Base-by-base conservation (phyloP, 2,888 invertebrate species). In the Allacma fusca region DNA sequence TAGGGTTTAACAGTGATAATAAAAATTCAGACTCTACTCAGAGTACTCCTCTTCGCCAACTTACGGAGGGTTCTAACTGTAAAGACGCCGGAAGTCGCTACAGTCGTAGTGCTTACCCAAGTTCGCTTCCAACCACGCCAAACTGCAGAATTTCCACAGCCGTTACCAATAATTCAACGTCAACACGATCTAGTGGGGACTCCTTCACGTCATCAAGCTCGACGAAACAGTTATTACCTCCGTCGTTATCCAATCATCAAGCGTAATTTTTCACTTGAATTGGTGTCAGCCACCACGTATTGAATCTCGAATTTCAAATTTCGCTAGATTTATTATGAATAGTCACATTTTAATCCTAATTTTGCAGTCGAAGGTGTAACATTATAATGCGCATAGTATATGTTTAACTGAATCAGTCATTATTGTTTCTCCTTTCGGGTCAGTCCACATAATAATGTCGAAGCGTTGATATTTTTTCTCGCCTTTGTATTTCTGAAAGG, bases 191-290 rank as follows among this genome's bases (percentile, higher is more conserved):
- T 80, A 93, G 93, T 78, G 93, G 92, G 77, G 94, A 94, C 86
- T 93, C 93, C 85, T 94, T 93, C 87, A 92, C 93, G 84, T 93
- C 93, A 9, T 91, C 91, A 76, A 92, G 92, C n/a, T 93, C 79
- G 7, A 76, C 76, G n/a, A 79, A 79, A 69, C 79, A 79, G 50
- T 28, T 79, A 1, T 40, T 79, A 59, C 76, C 76, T 23, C 44
- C 71, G 4, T 73, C 72, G 16, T 57, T 71, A 43, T 43, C 43
- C 1, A 73, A 59, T 40, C 73, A 74, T 65, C 73, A 74, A 64
- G 43, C 73, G 34, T 74, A 19, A 29, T 67, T 50, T 50, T 50
- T 50, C 2, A n/a, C 2, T 12, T 50, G 50, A 50, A 9, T 13
- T 13, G 2, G 16, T 16, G 19, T n/a, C 40, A 40, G 40, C 40